Base-by-base conservation (phyloP, 1,140 invertebrate species). In the Drosophila sp. region DNA sequence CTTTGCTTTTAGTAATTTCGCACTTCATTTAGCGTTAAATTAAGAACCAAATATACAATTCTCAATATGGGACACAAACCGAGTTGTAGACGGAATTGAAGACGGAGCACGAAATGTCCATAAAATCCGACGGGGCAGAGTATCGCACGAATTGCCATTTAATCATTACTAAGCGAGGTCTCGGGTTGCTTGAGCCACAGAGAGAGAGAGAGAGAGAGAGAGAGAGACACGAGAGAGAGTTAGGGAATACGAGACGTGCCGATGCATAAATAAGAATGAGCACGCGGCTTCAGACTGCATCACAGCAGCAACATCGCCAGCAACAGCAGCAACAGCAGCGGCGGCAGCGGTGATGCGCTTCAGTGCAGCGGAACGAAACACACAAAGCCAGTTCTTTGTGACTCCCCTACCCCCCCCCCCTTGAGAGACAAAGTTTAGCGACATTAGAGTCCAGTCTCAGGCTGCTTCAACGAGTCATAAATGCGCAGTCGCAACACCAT, bases 1-100 rank as follows among this genome's bases (percentile, higher is more conserved):
- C 66, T 66, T 68, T 64, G 70, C 76, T 84, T 73, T 60, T 74
- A 60, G 71, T 90, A 90, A 90, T 90, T 90, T 82, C 86, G 81
- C 87, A 90, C 86, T 90, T 90, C 86, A 90, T 90, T 90, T 90
- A 83, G 86, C 86, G 76, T 90, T 90, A 90, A 90, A 90, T 90
- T 90, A 90, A 90, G 69, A 82, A 78, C 74, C 75, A 66, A 73
- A 68, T 35, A 67, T 60, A 41, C 72, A 56, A 67, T 74, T 69
- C 74, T 55, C 27, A 65, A 44, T 38, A 33, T 32, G 35, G 65
- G 55, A 70, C 61, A 32, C 68, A 69, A 47, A 79, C 62, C 60
- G 54, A 58, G 70, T 76, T 83, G 64, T 32, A 67, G 63, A 27
- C 25, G 7, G 23, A 50, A 25, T 50, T 50, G 44, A 27, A 50